These are phyloP conservation scores for Steinernema feltiae DNA, from an alignment of 1,140 invertebrate species.

Conservation along the genomic window DNA sequence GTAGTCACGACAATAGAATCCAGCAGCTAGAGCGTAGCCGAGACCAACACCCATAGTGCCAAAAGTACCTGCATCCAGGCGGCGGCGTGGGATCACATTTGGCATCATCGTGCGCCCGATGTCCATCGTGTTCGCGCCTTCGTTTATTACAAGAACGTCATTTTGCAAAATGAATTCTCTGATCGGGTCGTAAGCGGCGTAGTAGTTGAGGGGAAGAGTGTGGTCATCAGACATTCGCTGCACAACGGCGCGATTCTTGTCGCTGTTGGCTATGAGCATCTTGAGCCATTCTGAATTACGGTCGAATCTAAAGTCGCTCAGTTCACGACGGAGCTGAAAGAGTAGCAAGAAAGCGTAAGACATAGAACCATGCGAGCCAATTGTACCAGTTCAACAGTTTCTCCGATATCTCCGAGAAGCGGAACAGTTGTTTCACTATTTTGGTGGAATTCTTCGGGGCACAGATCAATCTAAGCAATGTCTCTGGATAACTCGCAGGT, in stretches of 20 bases:
- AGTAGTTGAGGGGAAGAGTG: slow-evolving; percentile 81
- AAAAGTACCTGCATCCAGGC: slow-evolving; percentile 72
- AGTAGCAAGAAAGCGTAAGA: neutral
- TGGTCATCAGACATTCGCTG: slow-evolving; percentile 65
- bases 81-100: slow-evolving; percentile 74
- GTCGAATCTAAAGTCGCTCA: slow-evolving; percentile 58
- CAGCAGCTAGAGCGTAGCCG: slow-evolving; percentile 85
- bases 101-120: slow-evolving; percentile 81
- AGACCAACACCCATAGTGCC: slow-evolving; percentile 93
- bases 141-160: slow-evolving; percentile 87
- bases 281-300: slow-evolving; percentile 65
- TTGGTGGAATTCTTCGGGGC: slow-evolving; percentile 83
- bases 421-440: slow-evolving; percentile 70
- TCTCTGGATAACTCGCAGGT: slow-evolving; percentile 8
- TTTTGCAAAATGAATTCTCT: slow-evolving; percentile 58
- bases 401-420: slow-evolving; percentile 72
- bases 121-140: slow-evolving; percentile 97
- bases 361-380: neutral
- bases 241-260: slow-evolving; percentile 64
- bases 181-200: slow-evolving; percentile 74
- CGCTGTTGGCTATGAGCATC: slow-evolving; percentile 62
- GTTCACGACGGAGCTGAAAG: slow-evolving; percentile 62
- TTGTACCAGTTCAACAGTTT: slow-evolving; percentile 62
- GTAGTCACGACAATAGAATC: slow-evolving; percentile 76
- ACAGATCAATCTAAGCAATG: slow-evolving; percentile 71